Percentiles rank a stretch among this genome's conserved stretches.
phyloP scores from a whole-genome alignment of 37 sponge, comb jelly and placozoan species.

The Beroe forskalii region DNA sequence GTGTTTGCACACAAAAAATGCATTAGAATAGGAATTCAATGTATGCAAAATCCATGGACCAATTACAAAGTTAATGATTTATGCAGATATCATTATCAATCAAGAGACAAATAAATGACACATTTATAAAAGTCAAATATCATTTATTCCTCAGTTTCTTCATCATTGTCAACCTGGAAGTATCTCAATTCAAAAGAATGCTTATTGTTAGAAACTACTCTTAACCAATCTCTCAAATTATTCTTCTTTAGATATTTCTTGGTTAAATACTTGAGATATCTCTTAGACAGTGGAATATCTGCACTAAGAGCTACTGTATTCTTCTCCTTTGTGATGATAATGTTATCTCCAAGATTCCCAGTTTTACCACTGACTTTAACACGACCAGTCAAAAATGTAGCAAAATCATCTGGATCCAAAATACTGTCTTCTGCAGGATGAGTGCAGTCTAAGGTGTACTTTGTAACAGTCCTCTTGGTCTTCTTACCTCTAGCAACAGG shows the following conservation, averaged over 20 bases:
- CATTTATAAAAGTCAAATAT: slow-evolving; percentile 4
- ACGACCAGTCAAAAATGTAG: neutral
- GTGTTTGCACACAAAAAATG: too few relatives aligned
- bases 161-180: slow-evolving; percentile 59
- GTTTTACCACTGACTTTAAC: slow-evolving; percentile 52
- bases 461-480: slow-evolving; percentile 13
- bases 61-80: too few relatives aligned
- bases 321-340: slow-evolving; percentile 62
- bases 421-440: slow-evolving; percentile 64
- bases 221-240: slow-evolving; percentile 61
- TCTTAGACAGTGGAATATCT: slow-evolving; percentile 56
- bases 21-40: too few relatives aligned
- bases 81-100: too few relatives aligned
- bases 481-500: slow-evolving; percentile 46
- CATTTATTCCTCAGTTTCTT: slow-evolving; percentile 44
- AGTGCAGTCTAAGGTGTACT: slow-evolving; percentile 58
- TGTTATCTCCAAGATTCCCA: slow-evolving; percentile 22
- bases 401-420: slow-evolving; percentile 48
- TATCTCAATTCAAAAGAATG: slow-evolving; percentile 51
- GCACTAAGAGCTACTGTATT: slow-evolving; percentile 48
- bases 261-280: slow-evolving; percentile 52
- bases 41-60: too few relatives aligned
- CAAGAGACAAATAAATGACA: too few relatives aligned
- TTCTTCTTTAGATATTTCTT: slow-evolving; percentile 64
- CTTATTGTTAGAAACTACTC: slow-evolving; percentile 38